phyloP scores from a whole-genome alignment of 1,140 invertebrate species.

The Drosophila kepulauana region DNA sequence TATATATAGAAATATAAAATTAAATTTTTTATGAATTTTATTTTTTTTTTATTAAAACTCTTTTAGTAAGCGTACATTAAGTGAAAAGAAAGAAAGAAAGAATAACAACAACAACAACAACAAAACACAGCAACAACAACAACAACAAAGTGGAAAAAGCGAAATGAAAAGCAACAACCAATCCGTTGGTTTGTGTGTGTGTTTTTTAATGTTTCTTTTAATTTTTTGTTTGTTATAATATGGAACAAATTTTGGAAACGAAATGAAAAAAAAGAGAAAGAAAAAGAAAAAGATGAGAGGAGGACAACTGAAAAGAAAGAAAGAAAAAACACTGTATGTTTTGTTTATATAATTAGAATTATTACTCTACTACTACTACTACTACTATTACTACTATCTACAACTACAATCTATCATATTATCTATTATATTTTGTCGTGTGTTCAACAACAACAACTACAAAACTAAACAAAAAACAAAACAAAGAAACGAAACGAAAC shows the following conservation, averaged over 20 bases:
- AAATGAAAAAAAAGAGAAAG: not conserved
- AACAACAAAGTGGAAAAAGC: constrained; percentile 12
- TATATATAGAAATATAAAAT: constrained; percentile 55
- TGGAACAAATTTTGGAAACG: constrained; percentile 9
- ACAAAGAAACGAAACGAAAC: not conserved
- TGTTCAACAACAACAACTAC: not conserved
- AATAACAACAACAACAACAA: constrained; percentile 2
- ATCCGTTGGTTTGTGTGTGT: constrained; percentile 26
- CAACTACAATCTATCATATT: constrained; percentile 16
- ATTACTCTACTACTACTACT: constrained; percentile 4
- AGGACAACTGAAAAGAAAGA: constrained; percentile 11
- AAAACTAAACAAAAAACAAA: constrained; percentile 3
- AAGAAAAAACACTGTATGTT: constrained; percentile 20
- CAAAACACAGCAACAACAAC: constrained; percentile 5
- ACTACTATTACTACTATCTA: constrained; percentile 10
- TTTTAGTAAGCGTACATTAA: constrained; percentile 72
- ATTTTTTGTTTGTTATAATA: constrained; percentile 28
- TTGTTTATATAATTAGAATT: constrained; percentile 21
- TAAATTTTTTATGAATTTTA: constrained; percentile 63
- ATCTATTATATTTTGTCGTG: constrained; percentile 38
- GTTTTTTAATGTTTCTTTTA: constrained; percentile 19
- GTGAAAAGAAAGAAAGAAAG: constrained; percentile 18
- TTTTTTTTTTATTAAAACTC: constrained; percentile 58
- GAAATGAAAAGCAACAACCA: constrained; percentile 23
- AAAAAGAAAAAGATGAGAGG: not conserved